phyloP scores from a whole-genome alignment of 2,113 vertebrate species.

The Rhabdomys dilectus region DNA sequence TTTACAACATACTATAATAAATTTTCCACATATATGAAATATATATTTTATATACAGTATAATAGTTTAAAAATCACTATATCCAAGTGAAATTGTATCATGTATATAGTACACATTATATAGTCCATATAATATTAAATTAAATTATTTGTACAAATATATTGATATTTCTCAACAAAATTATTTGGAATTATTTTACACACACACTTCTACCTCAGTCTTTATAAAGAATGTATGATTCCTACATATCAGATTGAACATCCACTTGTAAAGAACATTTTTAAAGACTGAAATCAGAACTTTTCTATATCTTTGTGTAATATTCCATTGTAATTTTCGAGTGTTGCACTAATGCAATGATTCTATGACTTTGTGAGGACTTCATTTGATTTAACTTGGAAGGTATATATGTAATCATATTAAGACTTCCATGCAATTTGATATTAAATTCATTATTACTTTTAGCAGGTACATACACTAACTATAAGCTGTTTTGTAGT shows the following conservation, averaged over 20 bases:
- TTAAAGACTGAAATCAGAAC: not conserved
- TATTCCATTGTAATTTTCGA: not conserved
- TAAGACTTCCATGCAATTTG: not conserved
- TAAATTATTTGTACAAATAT: not conserved
- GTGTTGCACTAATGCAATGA: not conserved
- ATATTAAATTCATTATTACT: slow-evolving; percentile 4
- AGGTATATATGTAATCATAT: not conserved
- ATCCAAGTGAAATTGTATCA: not conserved
- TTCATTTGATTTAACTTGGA: not conserved
- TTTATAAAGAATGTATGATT: not conserved
- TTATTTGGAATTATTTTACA: not conserved
- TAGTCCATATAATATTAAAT: not conserved
- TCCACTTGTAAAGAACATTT: not conserved
- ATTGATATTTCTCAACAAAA: not conserved
- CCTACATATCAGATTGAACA: not conserved
- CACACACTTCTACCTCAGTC: not conserved
- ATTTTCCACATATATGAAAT: not conserved
- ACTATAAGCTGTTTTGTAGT: not conserved
- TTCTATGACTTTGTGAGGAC: not conserved
- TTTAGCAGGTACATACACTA: not conserved
- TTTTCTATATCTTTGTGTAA: not conserved
- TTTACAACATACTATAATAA: slow-evolving; percentile 1
- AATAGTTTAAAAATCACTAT: not conserved
- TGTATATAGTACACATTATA: not conserved
- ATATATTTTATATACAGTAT: not conserved